Conservation (phyloP, 2,888 invertebrate species). For the Harpalus rufipes region DNA sequence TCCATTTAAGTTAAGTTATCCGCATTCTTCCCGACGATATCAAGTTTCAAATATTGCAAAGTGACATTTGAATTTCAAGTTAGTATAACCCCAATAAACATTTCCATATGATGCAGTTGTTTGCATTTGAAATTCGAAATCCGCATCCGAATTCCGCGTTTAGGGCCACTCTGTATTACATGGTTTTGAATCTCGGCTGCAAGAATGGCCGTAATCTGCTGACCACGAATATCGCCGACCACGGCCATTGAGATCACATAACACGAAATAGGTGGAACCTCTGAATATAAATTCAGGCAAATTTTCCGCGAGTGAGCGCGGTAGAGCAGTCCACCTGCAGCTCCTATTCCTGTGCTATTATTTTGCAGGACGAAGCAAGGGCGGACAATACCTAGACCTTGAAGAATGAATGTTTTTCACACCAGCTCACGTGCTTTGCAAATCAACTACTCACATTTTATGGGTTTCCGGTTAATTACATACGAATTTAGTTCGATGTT, state of each 20-base stretch:
- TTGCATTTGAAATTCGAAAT: neutral
- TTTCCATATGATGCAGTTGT: conserved; percentile 5
- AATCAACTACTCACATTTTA: neutral
- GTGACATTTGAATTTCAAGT: conserved; percentile 6
- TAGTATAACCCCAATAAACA: conserved; percentile 12
- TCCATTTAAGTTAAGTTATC: neutral
- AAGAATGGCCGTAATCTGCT: conserved; percentile 59
- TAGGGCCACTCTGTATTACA: conserved; percentile 24
- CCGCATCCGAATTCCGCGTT: conserved; percentile 11
- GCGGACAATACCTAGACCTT: conserved; percentile 42
- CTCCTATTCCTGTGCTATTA: conserved; percentile 12
- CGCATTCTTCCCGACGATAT: neutral
- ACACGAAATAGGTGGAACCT: conserved; percentile 73
- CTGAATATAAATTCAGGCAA: conserved; percentile 73
- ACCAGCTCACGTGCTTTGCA: conserved; percentile 10
- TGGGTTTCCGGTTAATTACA: neutral
- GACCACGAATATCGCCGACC: conserved; percentile 68
- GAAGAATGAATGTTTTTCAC: conserved; percentile 47
- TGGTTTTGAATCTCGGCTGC: conserved; percentile 31
- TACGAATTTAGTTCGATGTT: neutral
- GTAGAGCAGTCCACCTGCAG: conserved; percentile 67
- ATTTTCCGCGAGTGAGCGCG: conserved; percentile 70
- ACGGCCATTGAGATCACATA: conserved; percentile 72
- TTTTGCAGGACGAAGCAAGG: conserved; percentile 20
- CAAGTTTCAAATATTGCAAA: conserved; percentile 3